Evolutionary conservation across 2,113 vertebrate species (phyloP).

Genomic region (Columba janthina): DNA sequence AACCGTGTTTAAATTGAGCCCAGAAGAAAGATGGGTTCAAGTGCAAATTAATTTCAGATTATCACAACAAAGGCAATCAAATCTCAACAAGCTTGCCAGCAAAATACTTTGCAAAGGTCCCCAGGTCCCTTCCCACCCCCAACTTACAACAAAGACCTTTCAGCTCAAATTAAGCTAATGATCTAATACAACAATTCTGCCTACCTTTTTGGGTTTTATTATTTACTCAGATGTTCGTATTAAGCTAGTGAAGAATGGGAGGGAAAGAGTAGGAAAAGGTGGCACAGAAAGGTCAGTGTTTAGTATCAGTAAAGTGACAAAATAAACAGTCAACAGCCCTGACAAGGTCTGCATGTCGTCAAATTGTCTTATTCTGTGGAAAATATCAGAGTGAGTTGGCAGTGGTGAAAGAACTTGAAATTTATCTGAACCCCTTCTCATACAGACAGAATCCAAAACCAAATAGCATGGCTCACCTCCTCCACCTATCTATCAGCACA

Average conservation of each 20-base stretch:
- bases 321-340: slow-evolving; percentile 71
- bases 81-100: slow-evolving; percentile 87
- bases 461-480: slow-evolving; percentile 71
- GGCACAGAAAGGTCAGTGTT: slow-evolving; percentile 72
- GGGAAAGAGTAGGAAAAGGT: slow-evolving; percentile 49
- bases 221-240: slow-evolving; percentile 72
- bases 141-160: slow-evolving; percentile 85
- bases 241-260: slow-evolving; percentile 21
- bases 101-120: slow-evolving; percentile 89
- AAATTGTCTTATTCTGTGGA: slow-evolving; percentile 61
- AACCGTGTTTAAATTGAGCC: slow-evolving; percentile 93
- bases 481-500: slow-evolving; percentile 78
- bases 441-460: slow-evolving; percentile 67
- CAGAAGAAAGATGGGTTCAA: slow-evolving; percentile 98
- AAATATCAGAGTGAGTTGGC: slow-evolving; percentile 62
- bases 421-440: slow-evolving; percentile 64
- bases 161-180: slow-evolving; percentile 89
- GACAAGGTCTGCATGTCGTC: slow-evolving; percentile 68
- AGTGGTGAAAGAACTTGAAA: slow-evolving; percentile 64
- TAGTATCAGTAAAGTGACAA: slow-evolving; percentile 73
- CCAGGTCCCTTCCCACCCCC: slow-evolving; percentile 81
- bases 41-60: slow-evolving; percentile 99
- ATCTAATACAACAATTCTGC: slow-evolving; percentile 78
- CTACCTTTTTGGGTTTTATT: slow-evolving; percentile 75
- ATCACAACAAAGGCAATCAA: slow-evolving; percentile 97